These are phyloP conservation scores for Acanthosoma haemorrhoidale DNA, from an alignment of 2,888 invertebrate genomes.

Conservation along the genomic window DNA sequence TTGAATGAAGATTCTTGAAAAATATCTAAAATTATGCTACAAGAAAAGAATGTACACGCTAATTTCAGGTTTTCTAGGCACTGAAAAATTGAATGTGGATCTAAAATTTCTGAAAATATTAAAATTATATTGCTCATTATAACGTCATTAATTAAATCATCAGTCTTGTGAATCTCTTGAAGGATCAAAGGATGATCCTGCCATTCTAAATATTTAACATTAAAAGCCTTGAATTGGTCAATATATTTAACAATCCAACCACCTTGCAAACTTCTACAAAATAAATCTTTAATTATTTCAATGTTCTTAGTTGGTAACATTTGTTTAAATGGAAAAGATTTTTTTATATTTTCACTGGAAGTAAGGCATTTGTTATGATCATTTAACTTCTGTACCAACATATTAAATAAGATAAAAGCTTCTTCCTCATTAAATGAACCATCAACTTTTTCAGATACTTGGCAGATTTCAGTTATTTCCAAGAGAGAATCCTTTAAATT, in stretches of 20 bases:
- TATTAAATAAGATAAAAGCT: conserved; percentile 29
- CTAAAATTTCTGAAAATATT: conserved; percentile 43
- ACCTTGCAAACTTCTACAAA: conserved; percentile 39
- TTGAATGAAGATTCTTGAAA: conserved; percentile 42
- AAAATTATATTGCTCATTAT: conserved; percentile 46
- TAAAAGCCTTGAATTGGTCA: conserved; percentile 29
- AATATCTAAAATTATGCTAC: conserved; percentile 42
- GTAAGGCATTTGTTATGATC: neutral
- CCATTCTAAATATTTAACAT: conserved; percentile 18
- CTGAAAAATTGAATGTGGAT: conserved; percentile 41
- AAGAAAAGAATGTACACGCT: conserved; percentile 43
- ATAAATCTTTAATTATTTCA: conserved; percentile 38
- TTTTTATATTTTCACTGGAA: conserved; percentile 17
- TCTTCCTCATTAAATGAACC: conserved; percentile 26
- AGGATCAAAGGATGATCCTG: conserved; percentile 39
- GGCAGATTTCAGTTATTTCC: conserved; percentile 32
- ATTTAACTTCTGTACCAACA: conserved; percentile 28
- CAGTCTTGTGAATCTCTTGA: conserved; percentile 34
- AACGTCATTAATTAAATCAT: conserved; percentile 45
- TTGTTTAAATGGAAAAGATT: conserved; percentile 42
- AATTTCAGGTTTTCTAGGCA: conserved; percentile 39
- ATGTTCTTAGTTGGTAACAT: conserved; percentile 40
- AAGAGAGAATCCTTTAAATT: conserved; percentile 31
- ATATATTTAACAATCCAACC: conserved; percentile 39
- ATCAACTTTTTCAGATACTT: conserved; percentile 34